Conservation (phyloP, 2,888 invertebrate species). For the Cancer borealis region DNA sequence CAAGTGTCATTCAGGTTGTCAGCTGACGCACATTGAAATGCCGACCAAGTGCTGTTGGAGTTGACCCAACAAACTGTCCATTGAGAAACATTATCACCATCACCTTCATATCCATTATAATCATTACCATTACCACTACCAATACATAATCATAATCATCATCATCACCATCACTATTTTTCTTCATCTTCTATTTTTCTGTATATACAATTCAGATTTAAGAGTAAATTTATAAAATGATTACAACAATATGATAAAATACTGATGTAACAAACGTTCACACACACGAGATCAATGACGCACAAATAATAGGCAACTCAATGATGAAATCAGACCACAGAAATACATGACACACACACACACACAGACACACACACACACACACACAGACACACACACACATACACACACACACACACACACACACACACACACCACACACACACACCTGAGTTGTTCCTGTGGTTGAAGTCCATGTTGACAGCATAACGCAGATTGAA, state of each 20-base stretch:
- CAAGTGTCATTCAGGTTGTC: conserved; percentile 84
- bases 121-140: too few species aligned
- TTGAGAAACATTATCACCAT: neutral
- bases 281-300: neutral
- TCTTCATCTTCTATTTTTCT: too few species aligned
- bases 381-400: neutral
- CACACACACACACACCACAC: too few species aligned
- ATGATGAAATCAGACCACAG: neutral
- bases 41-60: conserved; percentile 83
- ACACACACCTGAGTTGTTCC: conserved; percentile 82
- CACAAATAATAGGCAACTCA: too few species aligned
- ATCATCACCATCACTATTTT: too few species aligned
- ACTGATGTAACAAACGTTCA: neutral
- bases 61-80: conserved; percentile 84
- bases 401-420: neutral
- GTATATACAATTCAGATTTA: too few species aligned
- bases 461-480: conserved; percentile 85
- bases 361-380: too few species aligned
- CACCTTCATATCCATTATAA: neutral
- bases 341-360: neutral
- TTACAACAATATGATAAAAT: neutral
- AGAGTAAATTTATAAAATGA: neutral
- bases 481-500: conserved; percentile 76
- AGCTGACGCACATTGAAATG: conserved; percentile 85
- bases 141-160: too few species aligned